Evolutionary conservation across 2,797 vertebrate genomes (phyloP).

Genomic region (Staurois parvus): DNA sequence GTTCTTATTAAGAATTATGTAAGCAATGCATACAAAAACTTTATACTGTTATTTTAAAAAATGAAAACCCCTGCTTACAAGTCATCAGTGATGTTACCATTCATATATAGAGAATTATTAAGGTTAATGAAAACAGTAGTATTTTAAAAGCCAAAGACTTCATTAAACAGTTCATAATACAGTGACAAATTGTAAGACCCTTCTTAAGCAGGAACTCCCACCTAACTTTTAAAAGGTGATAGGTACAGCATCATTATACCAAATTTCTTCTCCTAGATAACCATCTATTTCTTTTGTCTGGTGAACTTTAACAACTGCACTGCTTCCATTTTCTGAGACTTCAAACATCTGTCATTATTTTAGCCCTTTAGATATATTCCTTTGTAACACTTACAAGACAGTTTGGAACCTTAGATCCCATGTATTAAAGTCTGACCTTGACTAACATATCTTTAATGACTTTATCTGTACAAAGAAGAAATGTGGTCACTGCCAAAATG

Average conservation of each 20-base stretch:
- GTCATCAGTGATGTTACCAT: too few relatives aligned
- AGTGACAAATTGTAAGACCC: neutral
- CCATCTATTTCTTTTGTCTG: neutral
- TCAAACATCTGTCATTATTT: conserved; percentile 19
- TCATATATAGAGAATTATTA: too few relatives aligned
- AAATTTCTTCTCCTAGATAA: neutral
- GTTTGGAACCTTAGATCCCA: conserved; percentile 17
- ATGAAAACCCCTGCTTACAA: too few relatives aligned
- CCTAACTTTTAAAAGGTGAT: conserved; percentile 12
- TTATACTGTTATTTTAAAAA: too few relatives aligned
- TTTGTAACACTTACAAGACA: conserved; percentile 21
- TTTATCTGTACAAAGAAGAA: neutral
- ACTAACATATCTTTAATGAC: conserved; percentile 5
- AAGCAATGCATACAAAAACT: too few relatives aligned
- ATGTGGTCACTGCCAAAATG: neutral
- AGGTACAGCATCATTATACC: conserved; percentile 17
- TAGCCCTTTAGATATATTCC: neutral
- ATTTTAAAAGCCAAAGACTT: too few relatives aligned
- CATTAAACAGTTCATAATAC: neutral
- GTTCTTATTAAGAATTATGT: too few relatives aligned
- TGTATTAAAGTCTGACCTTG: neutral
- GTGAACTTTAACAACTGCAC: neutral
- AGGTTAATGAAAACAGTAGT: too few relatives aligned
- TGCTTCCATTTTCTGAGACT: neutral
- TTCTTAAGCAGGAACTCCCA: conserved; percentile 1